Base-by-base conservation (phyloP, 2,797 vertebrate genomes). In the Danio kyathit region DNA sequence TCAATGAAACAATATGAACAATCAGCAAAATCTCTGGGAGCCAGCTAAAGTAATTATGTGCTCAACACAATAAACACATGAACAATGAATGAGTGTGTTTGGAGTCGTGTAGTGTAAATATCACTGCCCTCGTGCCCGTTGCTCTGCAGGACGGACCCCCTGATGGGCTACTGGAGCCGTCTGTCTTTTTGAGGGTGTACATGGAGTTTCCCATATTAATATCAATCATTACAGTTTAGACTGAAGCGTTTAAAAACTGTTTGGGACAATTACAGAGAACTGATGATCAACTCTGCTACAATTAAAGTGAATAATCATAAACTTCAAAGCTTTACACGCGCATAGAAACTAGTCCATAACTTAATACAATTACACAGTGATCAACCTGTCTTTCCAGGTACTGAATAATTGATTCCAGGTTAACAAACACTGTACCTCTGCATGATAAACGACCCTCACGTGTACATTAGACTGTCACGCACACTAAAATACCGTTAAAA, bases 1-100 rank as follows among this genome's bases (percentile, higher is more conserved):
- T 73, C 14, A 84, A 81, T 77, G 61, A 81, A 83, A 87, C 77
- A 84, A 86, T 82, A 69, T 52, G 38, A 65, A 17, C 66, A 73
- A 78, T 83, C 52, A 66, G 71, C 29, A 17, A 67, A 75, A 84
- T 84, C 74, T 79, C 60, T 83, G 77, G 74, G 78, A 84, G 74
- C 49, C 79, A 78, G 73, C 82, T 77, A 67, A 66, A 69, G 65
- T 56, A 67, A 87, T 85, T 85, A 79, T 87, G 74, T 76, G 66
- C 78, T 59, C 63, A 60, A 59, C 71, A 84, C 87, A 90, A 90
- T 92, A 93, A 91, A 94, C 91, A 91, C 82, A 59, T n/a, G 88
- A 91, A 93, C 91, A 93, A 93, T 93, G 87, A 88, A 86, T 85
- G 84, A 85, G 57, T 77, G 86, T 87, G 89, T 86, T 85, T 91